A percentile compares a stretch with the other conserved stretches of the same genome.
Evolutionary conservation across 1,140 invertebrate genomes (phyloP).

Genomic region (Hormaphis cornu): DNA sequence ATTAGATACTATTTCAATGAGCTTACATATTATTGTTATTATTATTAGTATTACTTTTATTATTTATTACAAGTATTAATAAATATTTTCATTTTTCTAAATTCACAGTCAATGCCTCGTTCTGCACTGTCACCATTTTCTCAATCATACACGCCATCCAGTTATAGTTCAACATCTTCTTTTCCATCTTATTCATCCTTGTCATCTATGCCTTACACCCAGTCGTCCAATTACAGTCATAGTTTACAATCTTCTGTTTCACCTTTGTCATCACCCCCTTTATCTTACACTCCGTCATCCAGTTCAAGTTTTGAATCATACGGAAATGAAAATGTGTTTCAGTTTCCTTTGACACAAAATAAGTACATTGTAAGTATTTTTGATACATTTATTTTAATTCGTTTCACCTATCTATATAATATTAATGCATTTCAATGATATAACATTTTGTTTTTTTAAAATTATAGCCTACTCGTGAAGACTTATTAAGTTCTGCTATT

Average conservation of each 20-base stretch:
- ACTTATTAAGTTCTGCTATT: not conserved
- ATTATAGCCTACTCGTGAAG: constrained; percentile 4
- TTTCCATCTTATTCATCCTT: not conserved
- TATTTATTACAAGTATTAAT: too few species aligned
- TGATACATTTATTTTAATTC: not conserved
- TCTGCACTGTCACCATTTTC: not conserved
- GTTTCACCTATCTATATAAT: not conserved
- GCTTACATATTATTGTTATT: too few species aligned
- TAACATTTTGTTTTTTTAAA: not conserved
- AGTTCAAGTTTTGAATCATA: not conserved
- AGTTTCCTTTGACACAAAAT: not conserved
- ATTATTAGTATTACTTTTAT: too few species aligned
- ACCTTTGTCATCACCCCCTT: not conserved
- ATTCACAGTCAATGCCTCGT: not conserved
- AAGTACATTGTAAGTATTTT: constrained; percentile 18
- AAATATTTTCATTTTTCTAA: too few species aligned
- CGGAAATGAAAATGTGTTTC: constrained; percentile 15
- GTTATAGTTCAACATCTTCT: too few species aligned
- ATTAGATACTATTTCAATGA: too few species aligned
- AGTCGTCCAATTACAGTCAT: not conserved
- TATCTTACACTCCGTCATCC: not conserved
- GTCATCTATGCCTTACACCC: not conserved
- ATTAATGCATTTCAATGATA: not conserved
- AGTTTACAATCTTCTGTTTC: not conserved
- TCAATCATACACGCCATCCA: too few species aligned